phyloP scores from a whole-genome alignment of 2,888 invertebrate genomes.

The Crossocerus cetratus region DNA sequence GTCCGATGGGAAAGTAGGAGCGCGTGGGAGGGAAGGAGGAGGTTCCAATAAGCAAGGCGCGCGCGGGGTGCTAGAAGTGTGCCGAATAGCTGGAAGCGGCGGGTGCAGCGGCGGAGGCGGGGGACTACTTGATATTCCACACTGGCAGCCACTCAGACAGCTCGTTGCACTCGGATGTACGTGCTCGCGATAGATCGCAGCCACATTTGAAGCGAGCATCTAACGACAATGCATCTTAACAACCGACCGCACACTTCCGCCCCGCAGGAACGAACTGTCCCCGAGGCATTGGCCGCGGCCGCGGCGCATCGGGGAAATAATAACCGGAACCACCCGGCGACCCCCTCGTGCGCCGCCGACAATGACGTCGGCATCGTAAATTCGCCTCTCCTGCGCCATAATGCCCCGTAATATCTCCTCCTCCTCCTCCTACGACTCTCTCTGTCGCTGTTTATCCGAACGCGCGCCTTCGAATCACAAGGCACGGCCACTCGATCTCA shows the following conservation, averaged over 20 bases:
- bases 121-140: constrained; percentile 1
- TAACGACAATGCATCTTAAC: constrained; percentile 11
- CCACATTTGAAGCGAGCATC: not conserved
- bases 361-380: not conserved
- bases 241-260: constrained; percentile 4
- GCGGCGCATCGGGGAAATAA: not conserved
- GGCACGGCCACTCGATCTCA: not conserved
- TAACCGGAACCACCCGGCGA: not conserved
- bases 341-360: not conserved
- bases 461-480: not conserved
- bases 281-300: not conserved
- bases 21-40: not conserved
- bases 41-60: no score
- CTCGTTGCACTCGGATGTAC: not conserved
- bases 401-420: no score
- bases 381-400: not conserved
- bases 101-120: no score
- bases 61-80: no score
- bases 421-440: no score
- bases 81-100: no score
- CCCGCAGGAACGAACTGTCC: not conserved
- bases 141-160: not conserved
- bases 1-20: not conserved
- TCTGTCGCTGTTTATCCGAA: no score
- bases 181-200: constrained; percentile 7